Evolutionary conservation across 2,113 vertebrate species (phyloP).

Genomic region (Hemibagrus wyckioides): DNA sequence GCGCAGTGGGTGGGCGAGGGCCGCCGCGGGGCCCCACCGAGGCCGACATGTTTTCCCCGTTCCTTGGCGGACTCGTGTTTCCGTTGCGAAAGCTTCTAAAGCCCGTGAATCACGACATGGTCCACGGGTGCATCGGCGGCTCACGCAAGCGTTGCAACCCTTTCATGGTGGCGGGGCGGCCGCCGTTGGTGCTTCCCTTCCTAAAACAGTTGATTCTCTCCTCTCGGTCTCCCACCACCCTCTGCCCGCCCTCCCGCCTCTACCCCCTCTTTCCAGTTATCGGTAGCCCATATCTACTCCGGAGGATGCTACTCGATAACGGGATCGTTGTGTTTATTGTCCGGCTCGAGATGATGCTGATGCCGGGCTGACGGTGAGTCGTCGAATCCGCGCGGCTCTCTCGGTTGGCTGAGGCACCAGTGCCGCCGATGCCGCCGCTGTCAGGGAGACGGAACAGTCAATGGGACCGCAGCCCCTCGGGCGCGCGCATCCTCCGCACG

Average conservation of each 20-base stretch:
- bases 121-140: constrained; percentile 75
- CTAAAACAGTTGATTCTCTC: constrained; percentile 63
- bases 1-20: constrained; percentile 89
- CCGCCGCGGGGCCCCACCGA: constrained; percentile 91
- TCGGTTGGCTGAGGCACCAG: constrained; percentile 56
- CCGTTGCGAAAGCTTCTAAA: constrained; percentile 67
- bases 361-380: constrained; percentile 61
- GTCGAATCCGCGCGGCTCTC: constrained; percentile 72
- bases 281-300: constrained; percentile 80
- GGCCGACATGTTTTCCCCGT: constrained; percentile 85
- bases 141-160: constrained; percentile 75
- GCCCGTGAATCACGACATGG: constrained; percentile 83
- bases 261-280: constrained; percentile 74
- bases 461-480: constrained; percentile 82
- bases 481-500: constrained; percentile 71
- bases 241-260: constrained; percentile 52
- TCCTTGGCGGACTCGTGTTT: constrained; percentile 74
- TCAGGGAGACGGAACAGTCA: constrained; percentile 80
- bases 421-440: constrained; percentile 74
- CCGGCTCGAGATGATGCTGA: constrained; percentile 50
- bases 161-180: constrained; percentile 82
- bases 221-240: constrained; percentile 70
- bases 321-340: constrained; percentile 55
- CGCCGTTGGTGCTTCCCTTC: constrained; percentile 69
- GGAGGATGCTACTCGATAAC: constrained; percentile 55